Conservation (phyloP, 2,113 vertebrate species). For the Dicaeum eximium region DNA sequence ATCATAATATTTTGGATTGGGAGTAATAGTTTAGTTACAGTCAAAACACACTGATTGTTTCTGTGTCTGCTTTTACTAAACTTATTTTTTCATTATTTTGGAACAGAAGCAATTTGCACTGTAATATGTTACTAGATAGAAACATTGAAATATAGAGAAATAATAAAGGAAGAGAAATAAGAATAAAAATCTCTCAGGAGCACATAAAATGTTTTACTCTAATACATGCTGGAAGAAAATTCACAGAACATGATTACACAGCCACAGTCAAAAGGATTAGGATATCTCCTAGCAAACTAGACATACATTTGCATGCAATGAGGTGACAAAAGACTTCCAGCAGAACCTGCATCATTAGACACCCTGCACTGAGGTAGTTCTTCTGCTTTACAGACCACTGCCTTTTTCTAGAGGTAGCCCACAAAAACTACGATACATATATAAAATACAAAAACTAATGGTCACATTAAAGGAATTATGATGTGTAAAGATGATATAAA, state of each 20-base stretch:
- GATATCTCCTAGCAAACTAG: background rate
- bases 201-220: background rate
- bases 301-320: background rate
- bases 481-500: background rate
- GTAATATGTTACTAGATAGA: background rate
- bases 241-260: background rate
- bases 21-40: background rate
- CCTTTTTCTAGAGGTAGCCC: background rate
- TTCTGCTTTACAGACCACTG: background rate
- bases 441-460: background rate
- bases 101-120: background rate
- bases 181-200: background rate
- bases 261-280: background rate
- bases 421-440: background rate
- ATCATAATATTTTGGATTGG: background rate
- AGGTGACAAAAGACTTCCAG: background rate
- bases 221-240: background rate
- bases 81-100: background rate
- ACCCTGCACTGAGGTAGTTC: background rate
- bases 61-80: background rate
- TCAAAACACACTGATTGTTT: background rate
- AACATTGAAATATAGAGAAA: background rate
- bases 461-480: background rate
- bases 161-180: background rate
- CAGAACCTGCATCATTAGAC: background rate